phyloP scores from a whole-genome alignment of 2,113 vertebrate species.

The Nestor notabilis region DNA sequence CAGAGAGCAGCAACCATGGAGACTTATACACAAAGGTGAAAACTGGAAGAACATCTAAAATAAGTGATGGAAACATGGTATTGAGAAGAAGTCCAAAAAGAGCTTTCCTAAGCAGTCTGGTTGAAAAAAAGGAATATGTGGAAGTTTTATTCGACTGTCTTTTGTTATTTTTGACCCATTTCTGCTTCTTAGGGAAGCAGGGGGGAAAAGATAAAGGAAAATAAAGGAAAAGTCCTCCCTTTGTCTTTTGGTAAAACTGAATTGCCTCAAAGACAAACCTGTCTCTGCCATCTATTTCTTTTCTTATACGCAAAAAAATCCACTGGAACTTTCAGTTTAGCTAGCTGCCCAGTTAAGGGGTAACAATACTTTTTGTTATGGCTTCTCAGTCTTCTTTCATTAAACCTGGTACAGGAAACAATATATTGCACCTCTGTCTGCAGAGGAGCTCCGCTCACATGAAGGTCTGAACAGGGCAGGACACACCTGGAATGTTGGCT shows the following conservation, averaged over 20 bases:
- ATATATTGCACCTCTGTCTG: background rate
- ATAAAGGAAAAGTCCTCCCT: background rate
- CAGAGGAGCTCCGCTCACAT: background rate
- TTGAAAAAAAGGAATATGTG: background rate
- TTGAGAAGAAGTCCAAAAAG: background rate
- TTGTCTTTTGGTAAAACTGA: fast-evolving
- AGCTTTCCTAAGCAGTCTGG: background rate
- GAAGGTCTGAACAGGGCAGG: background rate
- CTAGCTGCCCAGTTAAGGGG: background rate
- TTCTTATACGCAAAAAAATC: background rate
- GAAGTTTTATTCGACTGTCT: background rate
- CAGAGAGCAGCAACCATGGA: background rate
- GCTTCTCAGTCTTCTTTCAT: background rate
- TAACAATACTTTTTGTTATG: background rate
- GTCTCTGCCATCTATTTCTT: background rate
- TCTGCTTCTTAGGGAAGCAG: background rate
- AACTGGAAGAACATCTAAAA: background rate
- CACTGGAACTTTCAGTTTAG: background rate
- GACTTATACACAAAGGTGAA: background rate
- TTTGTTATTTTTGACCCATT: background rate
- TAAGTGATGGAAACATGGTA: background rate
- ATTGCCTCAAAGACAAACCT: background rate
- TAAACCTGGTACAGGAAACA: background rate
- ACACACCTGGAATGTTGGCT: background rate
- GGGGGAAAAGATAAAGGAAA: background rate